phyloP scores from a whole-genome alignment of 2,888 invertebrate species.

The Chrysodeixis includens region DNA sequence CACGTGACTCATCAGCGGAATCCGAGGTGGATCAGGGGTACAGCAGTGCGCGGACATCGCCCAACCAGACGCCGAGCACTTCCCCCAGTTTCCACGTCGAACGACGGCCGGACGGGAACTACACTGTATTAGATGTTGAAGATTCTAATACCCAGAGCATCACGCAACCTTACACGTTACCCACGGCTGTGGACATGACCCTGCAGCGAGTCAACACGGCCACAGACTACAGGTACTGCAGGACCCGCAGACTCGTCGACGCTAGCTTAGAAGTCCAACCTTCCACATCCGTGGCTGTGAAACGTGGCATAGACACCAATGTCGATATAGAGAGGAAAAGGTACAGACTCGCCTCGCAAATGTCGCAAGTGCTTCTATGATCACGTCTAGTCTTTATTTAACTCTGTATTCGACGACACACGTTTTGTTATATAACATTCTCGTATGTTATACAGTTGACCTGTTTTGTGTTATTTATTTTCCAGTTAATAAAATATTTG shows the following conservation, averaged over 20 bases:
- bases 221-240: slow-evolving; percentile 77
- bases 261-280: slow-evolving; percentile 74
- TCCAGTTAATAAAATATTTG: slow-evolving; percentile 15
- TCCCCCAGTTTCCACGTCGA: slow-evolving; percentile 73
- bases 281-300: slow-evolving; percentile 77
- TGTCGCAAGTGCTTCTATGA: slow-evolving; percentile 85
- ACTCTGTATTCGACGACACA: slow-evolving; percentile 58
- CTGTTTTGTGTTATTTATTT: slow-evolving; percentile 13
- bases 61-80: slow-evolving; percentile 76
- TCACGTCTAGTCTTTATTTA: slow-evolving; percentile 67
- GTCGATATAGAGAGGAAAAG: slow-evolving; percentile 80
- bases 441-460: slow-evolving; percentile 1
- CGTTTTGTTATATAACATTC: slow-evolving; percentile 34
- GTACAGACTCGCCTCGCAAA: slow-evolving; percentile 75
- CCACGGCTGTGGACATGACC: slow-evolving; percentile 72
- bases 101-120: slow-evolving; percentile 57
- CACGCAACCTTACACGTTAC: slow-evolving; percentile 69
- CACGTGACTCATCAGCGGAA: slow-evolving; percentile 72
- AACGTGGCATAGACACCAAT: slow-evolving; percentile 74
- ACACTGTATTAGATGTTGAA: slow-evolving; percentile 72
- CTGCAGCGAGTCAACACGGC: slow-evolving; percentile 73
- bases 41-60: slow-evolving; percentile 80
- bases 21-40: slow-evolving; percentile 81
- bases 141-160: slow-evolving; percentile 62
- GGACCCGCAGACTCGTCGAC: slow-evolving; percentile 77